A percentile compares a stretch with the other conserved stretches of the same genome.
These are phyloP conservation scores for Drosophila cyrtoloma DNA, from an alignment of 2,888 invertebrate species.

Conservation along the genomic window DNA sequence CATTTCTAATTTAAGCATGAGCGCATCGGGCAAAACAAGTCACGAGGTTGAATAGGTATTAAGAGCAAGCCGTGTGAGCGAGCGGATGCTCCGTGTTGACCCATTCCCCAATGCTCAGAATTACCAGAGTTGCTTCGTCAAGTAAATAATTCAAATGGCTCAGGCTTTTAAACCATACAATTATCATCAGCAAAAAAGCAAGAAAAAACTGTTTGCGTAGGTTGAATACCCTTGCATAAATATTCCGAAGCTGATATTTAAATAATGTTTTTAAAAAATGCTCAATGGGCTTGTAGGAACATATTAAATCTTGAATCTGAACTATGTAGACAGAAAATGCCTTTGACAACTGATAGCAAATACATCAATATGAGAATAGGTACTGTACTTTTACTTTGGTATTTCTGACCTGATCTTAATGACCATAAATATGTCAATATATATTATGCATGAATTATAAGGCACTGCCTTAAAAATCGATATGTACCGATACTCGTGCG, in stretches of 20 bases:
- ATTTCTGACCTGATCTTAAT: neutral
- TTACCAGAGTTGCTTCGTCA: conserved; percentile 25
- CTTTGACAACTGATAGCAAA: neutral
- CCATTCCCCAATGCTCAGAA: conserved; percentile 2
- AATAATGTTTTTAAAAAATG: neutral
- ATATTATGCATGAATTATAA: neutral
- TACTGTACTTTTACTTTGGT: neutral
- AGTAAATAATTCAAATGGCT: conserved; percentile 38
- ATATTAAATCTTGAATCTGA: neutral
- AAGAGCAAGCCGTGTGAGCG: conserved; percentile 32
- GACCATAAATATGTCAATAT: neutral
- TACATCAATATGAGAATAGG: neutral
- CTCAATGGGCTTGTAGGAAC: neutral
- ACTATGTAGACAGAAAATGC: neutral
- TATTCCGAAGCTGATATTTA: neutral
- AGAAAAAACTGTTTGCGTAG: neutral
- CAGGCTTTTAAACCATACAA: conserved; percentile 55
- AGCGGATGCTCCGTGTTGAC: conserved; percentile 24
- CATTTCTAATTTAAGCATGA: conserved; percentile 76
- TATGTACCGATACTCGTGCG: neutral
- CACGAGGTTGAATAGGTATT: conserved; percentile 15
- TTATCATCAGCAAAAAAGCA: conserved; percentile 48
- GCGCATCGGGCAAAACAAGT: conserved; percentile 50
- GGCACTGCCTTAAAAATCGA: neutral
- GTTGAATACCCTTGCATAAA: neutral